phyloP scores from a whole-genome alignment of 2,888 invertebrate genomes.

The Campoplex nolae region DNA sequence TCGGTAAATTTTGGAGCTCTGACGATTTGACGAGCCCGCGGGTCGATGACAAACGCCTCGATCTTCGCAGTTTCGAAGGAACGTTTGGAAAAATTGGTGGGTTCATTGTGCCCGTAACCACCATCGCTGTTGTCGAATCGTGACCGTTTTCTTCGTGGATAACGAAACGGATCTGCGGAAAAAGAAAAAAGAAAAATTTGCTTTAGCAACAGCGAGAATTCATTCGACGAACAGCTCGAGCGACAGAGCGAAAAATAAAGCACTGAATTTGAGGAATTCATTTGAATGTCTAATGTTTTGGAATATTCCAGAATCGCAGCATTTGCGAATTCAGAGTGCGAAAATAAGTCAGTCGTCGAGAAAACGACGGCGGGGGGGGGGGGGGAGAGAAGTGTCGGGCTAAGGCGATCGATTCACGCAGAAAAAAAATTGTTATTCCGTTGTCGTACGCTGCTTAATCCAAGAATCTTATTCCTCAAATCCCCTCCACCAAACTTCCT shows the following conservation, averaged over 20 bases:
- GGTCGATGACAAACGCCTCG: slow-evolving; percentile 81
- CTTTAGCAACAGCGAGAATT: neutral
- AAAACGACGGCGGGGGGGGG: no score
- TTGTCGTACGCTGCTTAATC: slow-evolving; percentile 62
- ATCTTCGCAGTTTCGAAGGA: slow-evolving; percentile 76
- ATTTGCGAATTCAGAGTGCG: neutral
- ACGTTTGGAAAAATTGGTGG: slow-evolving; percentile 65
- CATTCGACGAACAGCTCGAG: neutral
- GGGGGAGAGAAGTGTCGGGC: neutral
- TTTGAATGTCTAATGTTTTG: neutral
- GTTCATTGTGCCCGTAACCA: slow-evolving; percentile 71
- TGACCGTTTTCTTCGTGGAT: neutral
- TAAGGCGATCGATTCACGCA: slow-evolving; percentile 21
- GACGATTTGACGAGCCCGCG: slow-evolving; percentile 73
- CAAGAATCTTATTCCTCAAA: slow-evolving; percentile 60
- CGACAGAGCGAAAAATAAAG: no score
- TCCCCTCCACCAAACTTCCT: slow-evolving; percentile 36
- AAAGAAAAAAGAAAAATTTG: neutral
- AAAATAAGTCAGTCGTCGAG: neutral
- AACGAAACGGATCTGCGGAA: neutral
- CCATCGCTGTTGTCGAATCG: slow-evolving; percentile 62
- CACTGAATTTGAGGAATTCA: neutral
- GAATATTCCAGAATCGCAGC: neutral
- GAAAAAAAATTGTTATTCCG: slow-evolving; percentile 62
- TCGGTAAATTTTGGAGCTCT: slow-evolving; percentile 56